Evolutionary conservation across 1,140 invertebrate genomes (phyloP).

Genomic region (Eueides isabella): DNA sequence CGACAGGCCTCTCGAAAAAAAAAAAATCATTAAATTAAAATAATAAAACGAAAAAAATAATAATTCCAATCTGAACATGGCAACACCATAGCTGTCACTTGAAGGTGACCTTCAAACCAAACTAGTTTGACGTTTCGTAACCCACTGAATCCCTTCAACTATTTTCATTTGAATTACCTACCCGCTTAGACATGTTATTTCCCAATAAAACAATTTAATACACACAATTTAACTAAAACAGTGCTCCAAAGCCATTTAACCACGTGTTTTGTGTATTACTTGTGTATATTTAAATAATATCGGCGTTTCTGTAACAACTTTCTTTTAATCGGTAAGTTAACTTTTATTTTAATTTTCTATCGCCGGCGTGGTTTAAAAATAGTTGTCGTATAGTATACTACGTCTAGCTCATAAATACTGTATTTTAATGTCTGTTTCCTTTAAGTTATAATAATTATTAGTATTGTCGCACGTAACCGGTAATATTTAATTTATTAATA

Average conservation of each 20-base stretch:
- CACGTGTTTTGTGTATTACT: constrained; percentile 63
- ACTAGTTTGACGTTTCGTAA: constrained; percentile 68
- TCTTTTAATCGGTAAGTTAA: constrained; percentile 58
- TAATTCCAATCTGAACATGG: neutral
- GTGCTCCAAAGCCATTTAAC: constrained; percentile 45
- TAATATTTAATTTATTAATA: neutral
- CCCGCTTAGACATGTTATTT: constrained; percentile 71
- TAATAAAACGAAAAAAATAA: neutral
- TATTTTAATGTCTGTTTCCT: neutral
- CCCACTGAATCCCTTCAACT: constrained; percentile 50
- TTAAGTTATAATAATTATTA: neutral
- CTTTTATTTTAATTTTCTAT: constrained; percentile 54
- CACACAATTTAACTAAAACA: constrained; percentile 45
- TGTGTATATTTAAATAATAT: constrained; percentile 54
- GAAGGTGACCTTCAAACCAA: constrained; percentile 73
- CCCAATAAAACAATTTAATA: constrained; percentile 52
- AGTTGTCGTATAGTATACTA: constrained; percentile 37
- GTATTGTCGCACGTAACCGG: neutral
- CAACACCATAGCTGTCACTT: constrained; percentile 45
- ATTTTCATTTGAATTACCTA: constrained; percentile 73
- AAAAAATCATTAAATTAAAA: no score
- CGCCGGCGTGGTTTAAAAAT: constrained; percentile 60
- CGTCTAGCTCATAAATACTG: constrained; percentile 23
- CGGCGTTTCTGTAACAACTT: constrained; percentile 36
- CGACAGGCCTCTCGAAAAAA: no score